Conservation (phyloP, 2,113 vertebrate genomes). For the Cebus imitator region DNA sequence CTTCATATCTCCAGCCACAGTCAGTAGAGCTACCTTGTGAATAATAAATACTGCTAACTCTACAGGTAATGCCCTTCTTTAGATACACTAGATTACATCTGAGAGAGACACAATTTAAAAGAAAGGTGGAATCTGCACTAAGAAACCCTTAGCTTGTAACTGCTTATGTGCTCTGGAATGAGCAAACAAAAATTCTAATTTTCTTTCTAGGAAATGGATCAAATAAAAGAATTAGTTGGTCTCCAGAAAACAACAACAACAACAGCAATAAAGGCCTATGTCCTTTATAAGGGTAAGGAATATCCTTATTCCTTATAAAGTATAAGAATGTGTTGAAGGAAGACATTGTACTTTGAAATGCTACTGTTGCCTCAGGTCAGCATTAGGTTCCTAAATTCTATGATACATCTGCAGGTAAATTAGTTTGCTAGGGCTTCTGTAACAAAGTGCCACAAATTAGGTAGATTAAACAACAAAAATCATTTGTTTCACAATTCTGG, state of each 20-base stretch:
- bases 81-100: background rate
- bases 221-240: conserved; percentile 48
- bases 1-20: background rate
- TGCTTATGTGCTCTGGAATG: background rate
- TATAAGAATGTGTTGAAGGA: background rate
- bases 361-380: background rate
- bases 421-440: background rate
- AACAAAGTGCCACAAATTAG: background rate
- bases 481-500: background rate
- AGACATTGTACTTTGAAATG: background rate
- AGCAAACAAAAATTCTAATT: background rate
- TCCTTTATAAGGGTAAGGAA: background rate
- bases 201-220: background rate
- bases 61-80: background rate
- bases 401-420: background rate
- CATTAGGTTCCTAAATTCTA: background rate
- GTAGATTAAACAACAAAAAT: background rate
- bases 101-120: background rate
- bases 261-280: background rate
- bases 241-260: background rate
- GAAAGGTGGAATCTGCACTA: background rate
- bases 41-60: background rate
- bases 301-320: no score
- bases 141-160: background rate
- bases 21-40: background rate